Evolutionary conservation across 2,797 vertebrate genomes (phyloP).

Genomic region (Discoglossus pictus): DNA sequence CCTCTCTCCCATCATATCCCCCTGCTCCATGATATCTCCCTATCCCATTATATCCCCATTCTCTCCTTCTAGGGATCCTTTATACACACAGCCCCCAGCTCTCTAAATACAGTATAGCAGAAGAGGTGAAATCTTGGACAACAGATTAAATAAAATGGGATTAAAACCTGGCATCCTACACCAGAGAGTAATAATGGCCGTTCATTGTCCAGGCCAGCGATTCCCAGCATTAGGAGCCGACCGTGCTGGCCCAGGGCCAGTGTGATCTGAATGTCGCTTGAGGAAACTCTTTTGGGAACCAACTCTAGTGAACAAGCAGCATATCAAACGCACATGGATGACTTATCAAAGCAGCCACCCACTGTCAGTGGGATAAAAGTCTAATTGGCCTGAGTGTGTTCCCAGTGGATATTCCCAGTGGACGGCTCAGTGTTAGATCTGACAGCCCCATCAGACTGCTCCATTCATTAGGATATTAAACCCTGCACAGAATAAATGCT

Average conservation of each 20-base stretch:
- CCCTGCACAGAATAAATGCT: not conserved
- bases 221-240: conserved; percentile 10
- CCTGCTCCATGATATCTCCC: too few relatives aligned
- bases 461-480: conserved; percentile 16
- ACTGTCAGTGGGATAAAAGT: conserved; percentile 3
- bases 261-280: conserved; percentile 3
- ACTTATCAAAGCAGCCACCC: conserved; percentile 16
- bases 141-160: not conserved
- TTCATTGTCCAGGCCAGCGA: not conserved
- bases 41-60: too few relatives aligned
- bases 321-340: conserved; percentile 10
- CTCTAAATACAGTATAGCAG: too few relatives aligned
- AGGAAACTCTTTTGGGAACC: conserved; percentile 9
- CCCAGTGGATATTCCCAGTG: conserved; percentile 17
- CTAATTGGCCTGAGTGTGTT: conserved; percentile 8
- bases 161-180: not conserved
- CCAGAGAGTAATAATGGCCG: not conserved
- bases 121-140: not conserved
- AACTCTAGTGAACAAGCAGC: conserved; percentile 9
- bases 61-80: too few relatives aligned
- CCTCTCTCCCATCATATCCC: too few relatives aligned
- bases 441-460: conserved; percentile 2
- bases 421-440: conserved; percentile 7
- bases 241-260: not conserved
- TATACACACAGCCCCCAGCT: too few relatives aligned